Conservation (phyloP, 92 coral and sea anemone species). For the Metridium senile region DNA sequence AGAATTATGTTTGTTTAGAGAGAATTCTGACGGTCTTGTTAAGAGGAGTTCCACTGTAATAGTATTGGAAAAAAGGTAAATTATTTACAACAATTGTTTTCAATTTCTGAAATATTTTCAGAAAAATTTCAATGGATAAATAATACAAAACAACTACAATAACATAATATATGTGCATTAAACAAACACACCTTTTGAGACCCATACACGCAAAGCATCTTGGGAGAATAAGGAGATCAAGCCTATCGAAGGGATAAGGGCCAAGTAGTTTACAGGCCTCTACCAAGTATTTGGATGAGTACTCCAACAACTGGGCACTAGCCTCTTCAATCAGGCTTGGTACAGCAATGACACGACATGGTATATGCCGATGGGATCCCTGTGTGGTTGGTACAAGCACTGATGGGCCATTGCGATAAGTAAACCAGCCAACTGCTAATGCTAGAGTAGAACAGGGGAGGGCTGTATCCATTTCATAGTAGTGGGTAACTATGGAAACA, state of each 20-base stretch:
- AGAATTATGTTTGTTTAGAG: too few relatives aligned
- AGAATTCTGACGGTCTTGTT: too few relatives aligned
- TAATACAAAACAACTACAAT: background rate
- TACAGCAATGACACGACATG: constrained; percentile 89
- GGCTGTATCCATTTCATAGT: constrained; percentile 84
- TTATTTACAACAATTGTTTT: too few relatives aligned
- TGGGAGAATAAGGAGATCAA: constrained; percentile 83
- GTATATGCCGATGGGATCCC: constrained; percentile 46
- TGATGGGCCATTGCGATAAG: constrained; percentile 62
- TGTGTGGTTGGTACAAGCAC: constrained; percentile 50
- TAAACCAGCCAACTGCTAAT: constrained; percentile 94
- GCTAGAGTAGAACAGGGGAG: constrained; percentile 98
- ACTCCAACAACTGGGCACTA: constrained; percentile 73
- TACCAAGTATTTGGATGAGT: constrained; percentile 73
- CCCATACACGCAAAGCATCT: constrained; percentile 99
- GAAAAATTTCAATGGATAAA: too few relatives aligned
- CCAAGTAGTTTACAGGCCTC: constrained; percentile 95
- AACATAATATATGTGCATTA: too few relatives aligned
- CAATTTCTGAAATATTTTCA: too few relatives aligned
- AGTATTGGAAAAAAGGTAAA: too few relatives aligned
- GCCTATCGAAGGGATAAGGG: constrained; percentile 88
- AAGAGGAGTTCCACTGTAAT: too few relatives aligned
- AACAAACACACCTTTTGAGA: constrained; percentile 82
- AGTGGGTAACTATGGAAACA: constrained; percentile 63
- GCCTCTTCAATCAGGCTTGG: constrained; percentile 87